phyloP scores from a whole-genome alignment of 2,888 invertebrate species.

The Drosophila glabriapex region DNA sequence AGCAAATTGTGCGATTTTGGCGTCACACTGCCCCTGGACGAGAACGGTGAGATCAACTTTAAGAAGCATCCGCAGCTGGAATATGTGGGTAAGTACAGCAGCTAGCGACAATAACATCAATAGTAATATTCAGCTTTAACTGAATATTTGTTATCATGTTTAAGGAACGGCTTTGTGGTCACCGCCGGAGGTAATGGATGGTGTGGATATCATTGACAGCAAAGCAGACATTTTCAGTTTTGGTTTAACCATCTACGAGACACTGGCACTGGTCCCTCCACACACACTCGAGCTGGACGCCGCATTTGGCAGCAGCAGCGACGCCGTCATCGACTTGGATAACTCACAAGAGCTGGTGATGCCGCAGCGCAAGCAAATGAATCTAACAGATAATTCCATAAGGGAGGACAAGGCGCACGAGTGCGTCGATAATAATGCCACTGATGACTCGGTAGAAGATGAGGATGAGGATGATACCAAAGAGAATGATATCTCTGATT shows the following conservation, averaged over 20 bases:
- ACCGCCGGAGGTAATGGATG: slow-evolving; percentile 91
- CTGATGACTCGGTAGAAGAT: background rate
- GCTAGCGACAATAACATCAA: background rate
- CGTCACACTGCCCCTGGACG: slow-evolving; percentile 90
- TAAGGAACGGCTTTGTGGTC: slow-evolving; percentile 92
- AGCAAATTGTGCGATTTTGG: slow-evolving; percentile 95
- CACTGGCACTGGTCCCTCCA: slow-evolving; percentile 90
- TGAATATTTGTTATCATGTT: background rate
- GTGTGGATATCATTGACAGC: slow-evolving; percentile 87
- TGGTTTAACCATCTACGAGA: slow-evolving; percentile 93
- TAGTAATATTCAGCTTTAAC: background rate
- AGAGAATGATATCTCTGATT: slow-evolving; percentile 54
- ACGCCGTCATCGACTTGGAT: slow-evolving; percentile 48
- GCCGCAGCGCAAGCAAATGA: slow-evolving; percentile 20
- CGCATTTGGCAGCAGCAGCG: slow-evolving; percentile 39
- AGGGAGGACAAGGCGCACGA: background rate
- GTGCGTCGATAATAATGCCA: background rate
- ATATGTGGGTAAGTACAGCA: slow-evolving; percentile 87
- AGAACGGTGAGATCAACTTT: slow-evolving; percentile 88
- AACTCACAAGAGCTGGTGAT: slow-evolving; percentile 26
- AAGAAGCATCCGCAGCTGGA: slow-evolving; percentile 86
- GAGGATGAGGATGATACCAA: slow-evolving; percentile 54
- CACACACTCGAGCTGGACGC: slow-evolving; percentile 86
- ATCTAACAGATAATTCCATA: slow-evolving; percentile 10
- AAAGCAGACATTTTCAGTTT: slow-evolving; percentile 93